Percentiles rank a stretch among this genome's conserved stretches.
Evolutionary conservation across 2,888 invertebrate species (phyloP).

Genomic region (Lasioglossum vierecki): DNA sequence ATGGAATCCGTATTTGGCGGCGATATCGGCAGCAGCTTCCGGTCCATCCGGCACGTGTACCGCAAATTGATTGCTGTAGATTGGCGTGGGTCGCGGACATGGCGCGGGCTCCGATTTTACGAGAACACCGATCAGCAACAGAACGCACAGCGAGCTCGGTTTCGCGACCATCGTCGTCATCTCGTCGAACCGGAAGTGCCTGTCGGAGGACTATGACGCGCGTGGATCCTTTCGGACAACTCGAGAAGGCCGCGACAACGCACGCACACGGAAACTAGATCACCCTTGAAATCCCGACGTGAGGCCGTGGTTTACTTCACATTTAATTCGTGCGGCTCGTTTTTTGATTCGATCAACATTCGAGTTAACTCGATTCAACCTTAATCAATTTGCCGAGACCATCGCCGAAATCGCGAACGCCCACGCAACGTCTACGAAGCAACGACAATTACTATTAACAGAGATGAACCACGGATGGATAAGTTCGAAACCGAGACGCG

Average conservation of each 20-base stretch:
- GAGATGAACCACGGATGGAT: neutral
- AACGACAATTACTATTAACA: neutral
- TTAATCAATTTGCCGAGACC: neutral
- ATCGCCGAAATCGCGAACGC: neutral
- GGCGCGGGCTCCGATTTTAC: constrained; percentile 71
- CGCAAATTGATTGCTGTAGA: constrained; percentile 94
- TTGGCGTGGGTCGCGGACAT: constrained; percentile 78
- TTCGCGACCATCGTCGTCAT: constrained; percentile 78
- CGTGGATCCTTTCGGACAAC: constrained; percentile 1
- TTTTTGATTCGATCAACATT: neutral
- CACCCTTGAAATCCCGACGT: neutral
- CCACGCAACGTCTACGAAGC: neutral
- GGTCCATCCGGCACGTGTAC: constrained; percentile 92
- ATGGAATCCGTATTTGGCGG: constrained; percentile 92
- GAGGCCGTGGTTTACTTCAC: constrained; percentile 27
- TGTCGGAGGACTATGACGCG: neutral
- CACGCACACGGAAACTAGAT: neutral
- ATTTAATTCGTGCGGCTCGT: neutral
- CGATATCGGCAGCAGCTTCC: constrained; percentile 90
- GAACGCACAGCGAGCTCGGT: constrained; percentile 73
- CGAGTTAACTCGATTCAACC: neutral
- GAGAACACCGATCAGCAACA: constrained; percentile 70
- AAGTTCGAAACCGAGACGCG: neutral
- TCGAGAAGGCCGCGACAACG: neutral
- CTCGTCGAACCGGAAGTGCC: constrained; percentile 56